Conservation (phyloP, 2,888 invertebrate genomes). For the Pecten maximus region DNA sequence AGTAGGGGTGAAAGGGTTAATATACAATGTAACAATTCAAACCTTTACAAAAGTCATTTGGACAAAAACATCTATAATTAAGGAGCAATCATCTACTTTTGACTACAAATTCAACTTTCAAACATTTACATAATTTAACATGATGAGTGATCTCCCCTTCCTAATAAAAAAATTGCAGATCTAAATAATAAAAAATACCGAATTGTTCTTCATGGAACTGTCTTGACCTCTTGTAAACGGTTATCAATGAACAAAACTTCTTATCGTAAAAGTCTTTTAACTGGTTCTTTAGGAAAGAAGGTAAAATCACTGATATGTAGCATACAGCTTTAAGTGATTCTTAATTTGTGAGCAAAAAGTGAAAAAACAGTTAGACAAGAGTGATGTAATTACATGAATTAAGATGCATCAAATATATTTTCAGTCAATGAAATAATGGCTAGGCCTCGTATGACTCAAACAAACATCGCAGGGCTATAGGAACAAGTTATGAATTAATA, state of each 20-base stretch:
- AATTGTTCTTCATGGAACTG: too few species aligned
- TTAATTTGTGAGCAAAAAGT: background rate
- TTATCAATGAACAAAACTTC: background rate
- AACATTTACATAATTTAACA: background rate
- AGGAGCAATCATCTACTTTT: background rate
- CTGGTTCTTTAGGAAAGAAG: background rate
- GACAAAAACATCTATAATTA: background rate
- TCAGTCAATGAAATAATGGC: background rate
- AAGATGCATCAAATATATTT: background rate
- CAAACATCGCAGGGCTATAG: background rate
- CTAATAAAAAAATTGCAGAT: background rate
- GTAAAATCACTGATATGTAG: background rate
- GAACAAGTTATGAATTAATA: too few species aligned
- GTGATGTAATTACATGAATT: background rate
- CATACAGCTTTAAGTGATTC: background rate
- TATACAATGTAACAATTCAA: too few species aligned
- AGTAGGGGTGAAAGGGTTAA: too few species aligned
- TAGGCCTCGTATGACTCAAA: background rate
- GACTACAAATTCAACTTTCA: background rate
- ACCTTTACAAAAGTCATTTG: too few species aligned
- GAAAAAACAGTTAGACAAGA: background rate
- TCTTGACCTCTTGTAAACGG: background rate
- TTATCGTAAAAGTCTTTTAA: background rate
- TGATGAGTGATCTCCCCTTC: background rate
- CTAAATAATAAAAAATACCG: too few species aligned